Percentiles rank a stretch among this genome's conserved stretches.
phyloP scores from a whole-genome alignment of 2,797 vertebrate species.

The Eulemur mongoz region DNA sequence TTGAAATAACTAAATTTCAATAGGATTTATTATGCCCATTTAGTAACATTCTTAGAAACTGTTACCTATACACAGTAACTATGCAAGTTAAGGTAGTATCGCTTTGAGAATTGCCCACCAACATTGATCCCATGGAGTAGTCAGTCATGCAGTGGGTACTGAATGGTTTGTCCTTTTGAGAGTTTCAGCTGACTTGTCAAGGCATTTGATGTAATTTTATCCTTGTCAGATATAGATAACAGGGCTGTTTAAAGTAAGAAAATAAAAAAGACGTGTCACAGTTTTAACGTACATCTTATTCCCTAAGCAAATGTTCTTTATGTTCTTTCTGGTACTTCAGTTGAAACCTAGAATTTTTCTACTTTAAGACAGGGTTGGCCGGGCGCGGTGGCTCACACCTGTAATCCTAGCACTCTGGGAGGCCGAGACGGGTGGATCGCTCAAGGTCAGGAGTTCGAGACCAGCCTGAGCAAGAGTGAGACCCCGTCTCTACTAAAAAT shows the following conservation, averaged over 20 bases:
- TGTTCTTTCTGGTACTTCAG: neutral
- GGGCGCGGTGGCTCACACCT: too few relatives aligned
- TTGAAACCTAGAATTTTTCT: neutral
- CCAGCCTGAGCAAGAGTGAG: too few relatives aligned
- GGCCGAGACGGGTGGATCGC: too few relatives aligned
- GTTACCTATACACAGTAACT: neutral
- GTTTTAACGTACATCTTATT: constrained; percentile 1
- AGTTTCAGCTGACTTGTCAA: neutral
- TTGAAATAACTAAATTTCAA: constrained; percentile 7
- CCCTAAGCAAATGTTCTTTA: neutral
- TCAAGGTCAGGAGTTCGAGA: too few relatives aligned
- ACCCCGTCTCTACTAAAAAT: too few relatives aligned
- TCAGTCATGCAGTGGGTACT: neutral
- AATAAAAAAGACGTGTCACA: neutral
- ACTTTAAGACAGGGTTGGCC: neutral
- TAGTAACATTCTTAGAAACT: neutral
- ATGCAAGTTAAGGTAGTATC: neutral
- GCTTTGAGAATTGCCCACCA: neutral
- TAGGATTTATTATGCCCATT: neutral
- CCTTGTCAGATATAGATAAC: neutral
- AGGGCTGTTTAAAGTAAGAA: neutral
- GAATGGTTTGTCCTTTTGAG: neutral
- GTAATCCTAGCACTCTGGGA: too few relatives aligned
- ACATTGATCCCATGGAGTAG: neutral
- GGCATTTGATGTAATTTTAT: constrained; percentile 7